Evolutionary conservation across 2,113 vertebrate species (phyloP), one percentile per base, ranked within the genome.

Genomic region (Callaeas wilsoni): DNA sequence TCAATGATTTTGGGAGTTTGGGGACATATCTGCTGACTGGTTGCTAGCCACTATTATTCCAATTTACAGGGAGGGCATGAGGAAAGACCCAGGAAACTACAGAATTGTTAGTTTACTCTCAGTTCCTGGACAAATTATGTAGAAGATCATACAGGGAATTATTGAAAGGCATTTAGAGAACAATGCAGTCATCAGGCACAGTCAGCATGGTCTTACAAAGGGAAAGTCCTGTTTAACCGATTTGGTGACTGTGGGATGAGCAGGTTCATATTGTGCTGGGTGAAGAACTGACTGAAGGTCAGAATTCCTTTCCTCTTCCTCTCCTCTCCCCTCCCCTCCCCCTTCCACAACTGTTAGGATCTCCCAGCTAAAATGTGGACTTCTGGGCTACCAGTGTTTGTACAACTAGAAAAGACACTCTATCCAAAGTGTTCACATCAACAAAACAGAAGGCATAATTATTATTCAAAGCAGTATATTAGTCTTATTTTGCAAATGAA

Each of bases 341-440:
- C 11, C n/a, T n/a, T n/a, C n/a, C n/a, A n/a, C n/a, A n/a, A n/a
- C n/a, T n/a, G n/a, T n/a, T n/a, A n/a, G n/a, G n/a, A n/a, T 11
- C 20, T 50, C 27, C 6, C 16, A 63, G 5, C 3, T 77, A 53
- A 64, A 56, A 56, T 41, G n/a, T 46, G 32, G 23, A n/a, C 6
- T 81, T 74, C n/a, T 64, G 42, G 13, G 2, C 16, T 47, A 26
- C n/a, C 0, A 0, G 4, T 3, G 1, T 29, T 56, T 13, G 33
- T 35, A 49, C 6, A 74, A 3, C 35, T 25, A 18, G 69, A 82
- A 74, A 77, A 74, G 22, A 41, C 13, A 39, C 2, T 74, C 41
- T 70, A 32, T 26, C 30, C 25, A 26, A 73, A 86, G 18, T 14
- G 7, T 39, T 49, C 59, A 65, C 47, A 33, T 39, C 59, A 33